A percentile compares a stretch with the other conserved stretches of the same genome.
Conservation (phyloP, 2,888 invertebrate genomes). For the Coelinius sp. region DNA sequence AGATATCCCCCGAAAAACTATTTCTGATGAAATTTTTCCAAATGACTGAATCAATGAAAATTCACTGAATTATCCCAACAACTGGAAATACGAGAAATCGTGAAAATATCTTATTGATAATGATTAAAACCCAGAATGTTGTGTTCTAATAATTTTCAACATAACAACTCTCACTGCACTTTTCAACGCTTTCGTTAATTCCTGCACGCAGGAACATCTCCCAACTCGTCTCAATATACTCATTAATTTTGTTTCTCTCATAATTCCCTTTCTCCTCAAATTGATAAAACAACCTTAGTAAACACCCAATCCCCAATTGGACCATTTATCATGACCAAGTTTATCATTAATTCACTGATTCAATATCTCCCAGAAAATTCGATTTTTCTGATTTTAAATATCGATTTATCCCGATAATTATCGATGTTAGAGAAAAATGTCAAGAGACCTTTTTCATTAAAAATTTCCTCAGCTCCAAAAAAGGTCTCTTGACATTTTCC, state of each 20-base stretch:
- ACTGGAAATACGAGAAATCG: background rate
- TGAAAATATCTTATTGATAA: background rate
- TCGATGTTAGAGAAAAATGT: too few species aligned
- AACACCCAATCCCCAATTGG: background rate
- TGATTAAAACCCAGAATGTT: constrained; percentile 8
- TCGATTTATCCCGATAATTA: too few species aligned
- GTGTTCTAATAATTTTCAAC: constrained; percentile 36
- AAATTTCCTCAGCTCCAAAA: too few species aligned
- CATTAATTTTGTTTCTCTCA: background rate
- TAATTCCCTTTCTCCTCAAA: constrained; percentile 1
- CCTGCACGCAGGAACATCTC: constrained; percentile 14
- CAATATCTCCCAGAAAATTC: background rate
- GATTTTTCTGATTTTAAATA: too few species aligned
- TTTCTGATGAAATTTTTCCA: background rate
- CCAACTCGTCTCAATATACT: background rate
- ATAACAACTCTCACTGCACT: constrained; percentile 36
- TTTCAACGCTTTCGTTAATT: constrained; percentile 41
- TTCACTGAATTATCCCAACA: background rate
- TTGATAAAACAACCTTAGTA: constrained; percentile 36
- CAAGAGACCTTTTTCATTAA: too few species aligned
- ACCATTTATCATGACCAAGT: constrained; percentile 21
- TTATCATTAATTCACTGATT: constrained; percentile 10
- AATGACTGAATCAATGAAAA: background rate
- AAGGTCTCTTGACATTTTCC: too few species aligned
- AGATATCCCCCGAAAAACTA: background rate